Percentiles rank a stretch among this genome's conserved stretches.
Evolutionary conservation across 2,888 invertebrate genomes (phyloP).

Genomic region (Fissipunctia ypsillon): DNA sequence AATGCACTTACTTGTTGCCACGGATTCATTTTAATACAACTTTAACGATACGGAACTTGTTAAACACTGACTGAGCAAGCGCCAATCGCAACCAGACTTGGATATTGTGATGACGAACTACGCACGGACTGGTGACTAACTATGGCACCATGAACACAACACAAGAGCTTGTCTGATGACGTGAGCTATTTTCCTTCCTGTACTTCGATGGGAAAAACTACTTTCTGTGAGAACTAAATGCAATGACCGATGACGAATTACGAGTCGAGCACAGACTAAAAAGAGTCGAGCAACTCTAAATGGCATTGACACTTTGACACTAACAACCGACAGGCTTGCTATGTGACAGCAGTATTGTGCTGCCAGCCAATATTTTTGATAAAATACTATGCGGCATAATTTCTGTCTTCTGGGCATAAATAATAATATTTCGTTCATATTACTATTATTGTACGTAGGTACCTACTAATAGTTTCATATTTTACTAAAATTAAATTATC

Average conservation of each 20-base stretch:
- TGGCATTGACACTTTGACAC: slow-evolving; percentile 35
- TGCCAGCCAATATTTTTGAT: slow-evolving; percentile 11
- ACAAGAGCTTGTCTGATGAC: slow-evolving; percentile 44
- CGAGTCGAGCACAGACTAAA: too few species aligned
- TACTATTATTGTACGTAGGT: too few species aligned
- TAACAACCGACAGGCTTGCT: neutral
- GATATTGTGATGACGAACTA: slow-evolving; percentile 47
- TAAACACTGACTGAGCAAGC: slow-evolving; percentile 45
- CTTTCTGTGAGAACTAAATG: slow-evolving; percentile 38
- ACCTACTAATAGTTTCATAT: too few species aligned
- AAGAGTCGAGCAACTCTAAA: too few species aligned
- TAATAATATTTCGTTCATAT: too few species aligned
- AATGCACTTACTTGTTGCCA: slow-evolving; percentile 82
- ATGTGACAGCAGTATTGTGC: slow-evolving; percentile 1
- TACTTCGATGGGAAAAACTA: slow-evolving; percentile 41
- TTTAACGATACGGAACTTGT: slow-evolving; percentile 36
- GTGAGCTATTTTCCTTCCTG: slow-evolving; percentile 38
- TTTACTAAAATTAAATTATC: too few species aligned
- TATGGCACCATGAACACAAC: slow-evolving; percentile 42
- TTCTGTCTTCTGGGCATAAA: neutral
- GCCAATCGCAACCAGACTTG: slow-evolving; percentile 5
- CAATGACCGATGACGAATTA: slow-evolving; percentile 30
- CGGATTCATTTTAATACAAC: slow-evolving; percentile 82
- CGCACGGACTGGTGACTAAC: slow-evolving; percentile 54
- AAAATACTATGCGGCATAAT: slow-evolving; percentile 1